phyloP scores from a whole-genome alignment of 2,797 vertebrate species.

The Pantherophis vulpinus region DNA sequence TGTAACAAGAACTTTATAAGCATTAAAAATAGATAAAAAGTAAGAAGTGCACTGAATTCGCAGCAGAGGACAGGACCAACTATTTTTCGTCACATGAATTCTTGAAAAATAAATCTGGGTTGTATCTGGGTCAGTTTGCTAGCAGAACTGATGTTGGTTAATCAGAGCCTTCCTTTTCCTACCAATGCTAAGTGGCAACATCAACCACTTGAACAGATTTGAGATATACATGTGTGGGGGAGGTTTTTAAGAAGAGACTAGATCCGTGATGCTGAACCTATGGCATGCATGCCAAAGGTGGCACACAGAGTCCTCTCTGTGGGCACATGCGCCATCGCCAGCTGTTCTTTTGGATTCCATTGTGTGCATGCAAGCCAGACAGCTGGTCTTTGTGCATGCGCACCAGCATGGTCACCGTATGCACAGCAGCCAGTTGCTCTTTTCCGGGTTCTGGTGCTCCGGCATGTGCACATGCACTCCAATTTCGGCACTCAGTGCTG shows the following conservation, averaged over 20 bases:
- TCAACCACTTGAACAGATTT: background rate
- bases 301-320: too few relatives aligned
- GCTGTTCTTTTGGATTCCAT: too few relatives aligned
- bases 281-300: too few relatives aligned
- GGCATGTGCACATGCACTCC: accelerated
- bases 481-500: too few relatives aligned
- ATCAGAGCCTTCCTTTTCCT: background rate
- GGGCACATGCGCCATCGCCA: too few relatives aligned
- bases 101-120: background rate
- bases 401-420: too few relatives aligned
- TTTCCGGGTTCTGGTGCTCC: too few relatives aligned
- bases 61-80: background rate
- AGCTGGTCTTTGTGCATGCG: too few relatives aligned
- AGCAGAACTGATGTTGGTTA: background rate
- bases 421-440: too few relatives aligned
- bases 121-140: background rate
- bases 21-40: background rate
- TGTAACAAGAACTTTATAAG: background rate
- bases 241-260: too few relatives aligned
- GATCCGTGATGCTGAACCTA: too few relatives aligned
- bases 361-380: too few relatives aligned
- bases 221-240: background rate
- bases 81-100: background rate
- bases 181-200: background rate
- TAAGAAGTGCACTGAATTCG: background rate